A percentile compares a stretch with the other conserved stretches of the same genome.
phyloP scores from a whole-genome alignment of 2,888 invertebrate species.

The Oxycera nigricornis region DNA sequence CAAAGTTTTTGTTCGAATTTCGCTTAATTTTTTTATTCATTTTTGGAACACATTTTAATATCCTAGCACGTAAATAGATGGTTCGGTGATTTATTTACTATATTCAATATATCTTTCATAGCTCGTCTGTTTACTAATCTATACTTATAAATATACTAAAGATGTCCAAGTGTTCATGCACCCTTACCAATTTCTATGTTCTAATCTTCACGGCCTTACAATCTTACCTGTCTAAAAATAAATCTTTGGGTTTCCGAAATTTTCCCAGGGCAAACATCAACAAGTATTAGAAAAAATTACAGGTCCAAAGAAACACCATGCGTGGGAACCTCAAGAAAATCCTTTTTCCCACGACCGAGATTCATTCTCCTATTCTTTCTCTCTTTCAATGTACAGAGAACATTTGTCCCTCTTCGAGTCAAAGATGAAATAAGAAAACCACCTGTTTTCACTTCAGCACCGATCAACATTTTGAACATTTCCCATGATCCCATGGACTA shows the following conservation, averaged over 20 bases:
- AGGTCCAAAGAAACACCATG: slow-evolving; percentile 48
- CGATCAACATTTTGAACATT: slow-evolving; percentile 30
- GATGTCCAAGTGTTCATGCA: too few relatives aligned
- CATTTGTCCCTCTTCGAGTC: slow-evolving; percentile 7
- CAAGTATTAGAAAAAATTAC: background rate
- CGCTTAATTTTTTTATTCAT: too few relatives aligned
- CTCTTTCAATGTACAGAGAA: background rate
- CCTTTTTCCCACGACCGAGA: slow-evolving; percentile 54
- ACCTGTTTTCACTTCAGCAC: slow-evolving; percentile 43
- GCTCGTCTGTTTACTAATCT: too few relatives aligned
- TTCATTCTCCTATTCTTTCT: slow-evolving; percentile 39
- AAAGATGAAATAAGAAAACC: slow-evolving; percentile 13
- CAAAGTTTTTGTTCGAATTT: too few relatives aligned
- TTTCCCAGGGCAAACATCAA: slow-evolving; percentile 26
- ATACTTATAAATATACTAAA: too few relatives aligned
- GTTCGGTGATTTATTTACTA: too few relatives aligned
- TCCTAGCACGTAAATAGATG: too few relatives aligned
- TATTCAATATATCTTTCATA: too few relatives aligned
- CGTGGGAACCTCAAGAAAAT: slow-evolving; percentile 55
- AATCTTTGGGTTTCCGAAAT: background rate
- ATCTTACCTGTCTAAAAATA: too few relatives aligned
- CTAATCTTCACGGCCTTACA: too few relatives aligned
- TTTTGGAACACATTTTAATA: too few relatives aligned
- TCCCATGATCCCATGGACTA: slow-evolving; percentile 9
- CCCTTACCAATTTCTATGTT: too few relatives aligned